Conservation (phyloP, 92 coral and sea anemone genomes). For the Pocillopora grandis region DNA sequence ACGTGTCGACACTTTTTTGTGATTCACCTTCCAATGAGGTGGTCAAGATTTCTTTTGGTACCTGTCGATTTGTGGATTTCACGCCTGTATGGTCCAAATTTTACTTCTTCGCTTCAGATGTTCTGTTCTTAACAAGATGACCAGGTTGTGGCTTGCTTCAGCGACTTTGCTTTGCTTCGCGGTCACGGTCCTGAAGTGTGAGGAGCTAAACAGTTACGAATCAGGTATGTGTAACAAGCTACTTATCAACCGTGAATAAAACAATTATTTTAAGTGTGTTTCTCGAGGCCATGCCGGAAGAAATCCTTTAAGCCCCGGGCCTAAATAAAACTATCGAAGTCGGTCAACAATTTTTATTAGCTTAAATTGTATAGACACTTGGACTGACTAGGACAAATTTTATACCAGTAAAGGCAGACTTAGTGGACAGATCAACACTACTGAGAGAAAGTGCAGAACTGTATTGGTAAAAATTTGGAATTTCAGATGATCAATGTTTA, state of each 20-base stretch:
- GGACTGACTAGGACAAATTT: too few relatives aligned
- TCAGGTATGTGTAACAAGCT: constrained; percentile 30
- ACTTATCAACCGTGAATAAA: not conserved
- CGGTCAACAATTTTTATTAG: not conserved
- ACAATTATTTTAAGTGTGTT: not conserved
- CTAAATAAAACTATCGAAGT: not conserved
- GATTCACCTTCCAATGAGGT: constrained; percentile 11
- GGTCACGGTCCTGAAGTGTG: constrained; percentile 42
- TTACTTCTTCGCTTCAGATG: constrained; percentile 56
- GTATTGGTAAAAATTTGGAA: too few relatives aligned
- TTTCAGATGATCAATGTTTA: too few relatives aligned
- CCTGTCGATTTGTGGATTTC: constrained; percentile 6
- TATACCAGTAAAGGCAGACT: too few relatives aligned
- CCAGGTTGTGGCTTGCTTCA: constrained; percentile 63
- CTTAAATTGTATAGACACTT: too few relatives aligned
- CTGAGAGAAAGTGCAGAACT: too few relatives aligned
- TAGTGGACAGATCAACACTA: too few relatives aligned
- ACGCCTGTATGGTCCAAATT: not conserved
- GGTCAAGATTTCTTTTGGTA: constrained; percentile 4
- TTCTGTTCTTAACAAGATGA: constrained; percentile 52
- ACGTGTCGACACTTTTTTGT: not conserved
- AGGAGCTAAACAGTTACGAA: constrained; percentile 28
- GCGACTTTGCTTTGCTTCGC: constrained; percentile 50
- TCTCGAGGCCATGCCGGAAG: not conserved
- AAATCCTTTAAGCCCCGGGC: not conserved